phyloP scores from a whole-genome alignment of 2,888 invertebrate species.

The Epinotia brunnichana region DNA sequence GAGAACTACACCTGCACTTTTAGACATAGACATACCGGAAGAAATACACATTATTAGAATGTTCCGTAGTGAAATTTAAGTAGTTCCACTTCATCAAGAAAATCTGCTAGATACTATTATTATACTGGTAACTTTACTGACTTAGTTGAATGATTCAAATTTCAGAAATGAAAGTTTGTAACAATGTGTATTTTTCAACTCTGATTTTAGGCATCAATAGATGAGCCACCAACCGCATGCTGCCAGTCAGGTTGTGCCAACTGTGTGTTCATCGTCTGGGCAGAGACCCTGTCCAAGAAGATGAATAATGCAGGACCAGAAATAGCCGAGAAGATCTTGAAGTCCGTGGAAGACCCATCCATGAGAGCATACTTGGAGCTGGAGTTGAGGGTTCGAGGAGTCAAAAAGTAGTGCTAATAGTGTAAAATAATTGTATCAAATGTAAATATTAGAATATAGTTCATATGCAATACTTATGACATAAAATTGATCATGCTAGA shows the following conservation, averaged over 20 bases:
- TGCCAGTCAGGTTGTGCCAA: slow-evolving; percentile 96
- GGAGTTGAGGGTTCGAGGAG: slow-evolving; percentile 85
- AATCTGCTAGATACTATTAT: no score
- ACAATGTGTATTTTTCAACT: background rate
- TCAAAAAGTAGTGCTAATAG: slow-evolving; percentile 52
- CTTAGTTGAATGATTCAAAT: no score
- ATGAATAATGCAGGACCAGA: slow-evolving; percentile 87
- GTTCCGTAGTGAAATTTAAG: no score
- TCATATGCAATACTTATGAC: background rate
- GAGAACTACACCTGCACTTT: no score
- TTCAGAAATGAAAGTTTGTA: no score
- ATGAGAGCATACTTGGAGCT: slow-evolving; percentile 91
- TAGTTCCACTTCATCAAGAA: no score
- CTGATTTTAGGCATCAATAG: slow-evolving; percentile 75
- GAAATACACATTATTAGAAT: no score
- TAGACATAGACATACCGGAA: no score
- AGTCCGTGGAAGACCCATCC: slow-evolving; percentile 90
- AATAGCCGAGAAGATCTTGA: slow-evolving; percentile 87
- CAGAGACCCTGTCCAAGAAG: slow-evolving; percentile 87
- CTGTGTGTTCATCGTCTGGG: slow-evolving; percentile 97
- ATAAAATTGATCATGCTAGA: background rate
- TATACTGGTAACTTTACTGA: no score
- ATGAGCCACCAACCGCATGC: slow-evolving; percentile 91
- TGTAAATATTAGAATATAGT: background rate
- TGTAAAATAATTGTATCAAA: background rate